Evolutionary conservation across 2,888 invertebrate species (phyloP).

Genomic region (Dioctria linearis): DNA sequence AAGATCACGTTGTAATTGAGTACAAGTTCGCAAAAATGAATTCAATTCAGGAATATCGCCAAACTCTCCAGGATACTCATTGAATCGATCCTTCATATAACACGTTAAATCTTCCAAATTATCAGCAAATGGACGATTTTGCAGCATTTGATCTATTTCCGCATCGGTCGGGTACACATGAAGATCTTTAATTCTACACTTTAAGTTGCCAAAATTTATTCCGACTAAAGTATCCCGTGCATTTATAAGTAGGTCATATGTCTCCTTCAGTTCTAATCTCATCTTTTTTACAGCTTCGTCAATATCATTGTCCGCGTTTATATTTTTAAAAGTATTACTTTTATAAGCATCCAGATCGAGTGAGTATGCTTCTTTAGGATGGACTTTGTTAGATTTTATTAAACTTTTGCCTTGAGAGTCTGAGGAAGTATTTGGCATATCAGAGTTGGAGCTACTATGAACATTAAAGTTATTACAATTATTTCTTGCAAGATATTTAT

Average conservation of each 20-base stretch:
- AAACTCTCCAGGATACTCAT: conserved; percentile 68
- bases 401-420: too few species aligned
- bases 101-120: conserved; percentile 64
- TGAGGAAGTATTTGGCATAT: not conserved
- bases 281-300: conserved; percentile 65
- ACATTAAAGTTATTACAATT: too few species aligned
- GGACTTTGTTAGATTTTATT: not conserved
- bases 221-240: conserved; percentile 66
- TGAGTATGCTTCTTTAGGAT: not conserved
- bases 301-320: conserved; percentile 60
- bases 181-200: conserved; percentile 65
- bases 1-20: conserved; percentile 66
- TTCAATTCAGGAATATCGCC: conserved; percentile 68
- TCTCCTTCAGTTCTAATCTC: conserved; percentile 64
- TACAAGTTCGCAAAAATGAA: conserved; percentile 66
- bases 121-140: conserved; percentile 63
- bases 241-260: conserved; percentile 65
- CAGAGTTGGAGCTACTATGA: too few species aligned
- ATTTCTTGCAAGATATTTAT: too few species aligned
- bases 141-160: conserved; percentile 59
- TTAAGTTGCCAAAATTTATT: conserved; percentile 64
- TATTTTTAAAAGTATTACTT: conserved; percentile 58
- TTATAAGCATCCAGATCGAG: conserved; percentile 33
- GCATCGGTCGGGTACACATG: conserved; percentile 61
- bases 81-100: conserved; percentile 64